Percentiles rank a stretch among this genome's conserved stretches.
Evolutionary conservation across 2,888 invertebrate genomes (phyloP).

Genomic region (Zeuzera pyrina): DNA sequence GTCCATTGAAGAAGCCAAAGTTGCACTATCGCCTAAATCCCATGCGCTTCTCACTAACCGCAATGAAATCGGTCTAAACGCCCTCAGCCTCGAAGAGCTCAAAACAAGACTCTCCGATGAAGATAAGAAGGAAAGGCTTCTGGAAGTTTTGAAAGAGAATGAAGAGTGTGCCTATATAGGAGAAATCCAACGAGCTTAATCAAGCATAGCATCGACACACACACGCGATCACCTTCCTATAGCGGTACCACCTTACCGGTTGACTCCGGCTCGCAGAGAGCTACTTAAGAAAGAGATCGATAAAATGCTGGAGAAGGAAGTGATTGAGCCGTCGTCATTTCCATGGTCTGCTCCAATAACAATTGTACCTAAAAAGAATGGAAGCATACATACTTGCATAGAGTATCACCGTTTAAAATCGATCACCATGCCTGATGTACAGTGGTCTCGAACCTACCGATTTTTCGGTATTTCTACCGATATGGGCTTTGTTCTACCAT

Average conservation of each 20-base stretch:
- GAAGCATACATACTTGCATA: conserved; percentile 25
- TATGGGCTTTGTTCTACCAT: too few relatives aligned
- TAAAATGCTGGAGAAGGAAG: conserved; percentile 22
- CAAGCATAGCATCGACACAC: conserved; percentile 10
- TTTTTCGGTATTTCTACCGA: too few relatives aligned
- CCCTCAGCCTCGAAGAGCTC: not conserved
- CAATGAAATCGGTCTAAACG: not conserved
- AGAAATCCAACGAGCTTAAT: conserved; percentile 2
- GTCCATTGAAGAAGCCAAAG: not conserved
- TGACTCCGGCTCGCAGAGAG: conserved; percentile 20
- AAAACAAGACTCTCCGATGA: not conserved
- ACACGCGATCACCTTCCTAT: conserved; percentile 18
- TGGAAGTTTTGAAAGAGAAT: not conserved
- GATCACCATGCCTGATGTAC: too few relatives aligned
- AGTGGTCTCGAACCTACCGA: too few relatives aligned
- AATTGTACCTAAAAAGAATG: conserved; percentile 29
- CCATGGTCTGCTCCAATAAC: conserved; percentile 35
- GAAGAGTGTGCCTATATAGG: conserved; percentile 6
- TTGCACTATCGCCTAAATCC: not conserved
- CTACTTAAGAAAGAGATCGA: conserved; percentile 22
- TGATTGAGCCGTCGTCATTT: conserved; percentile 27
- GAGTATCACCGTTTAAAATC: conserved; percentile 25
- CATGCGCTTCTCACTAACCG: not conserved
- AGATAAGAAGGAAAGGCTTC: not conserved
- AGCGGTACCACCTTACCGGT: conserved; percentile 26